Evolutionary conservation across 1,140 invertebrate genomes (phyloP), one percentile per base, ranked within the genome.

Genomic region (Atta texana): DNA sequence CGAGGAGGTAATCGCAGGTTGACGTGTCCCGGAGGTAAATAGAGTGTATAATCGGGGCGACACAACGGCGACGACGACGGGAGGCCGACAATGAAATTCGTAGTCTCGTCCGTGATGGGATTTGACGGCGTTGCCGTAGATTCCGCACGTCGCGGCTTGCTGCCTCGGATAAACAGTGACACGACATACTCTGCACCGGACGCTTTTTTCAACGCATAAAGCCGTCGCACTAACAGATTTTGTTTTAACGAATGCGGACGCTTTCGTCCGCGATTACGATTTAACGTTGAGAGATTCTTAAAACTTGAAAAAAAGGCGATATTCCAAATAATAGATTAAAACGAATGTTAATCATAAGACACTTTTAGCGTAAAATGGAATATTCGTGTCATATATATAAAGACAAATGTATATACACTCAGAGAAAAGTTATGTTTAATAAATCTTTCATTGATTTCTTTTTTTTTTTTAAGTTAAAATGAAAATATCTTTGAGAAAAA

Each of bases 71-170:
- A 44, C 28, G 71, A 18, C 18, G 53, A 14, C 8, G 74, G 61
- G 24, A 64, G 44, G 51, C 72, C 59, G 69, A 51, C 68, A 63
- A 77, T 82, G 81, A 91, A 88, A 91, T 91, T 90, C 81, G 86
- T 88, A 51, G 75, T 21, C 87, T 55, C 66, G 55, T 75, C 64
- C 75, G 85, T 90, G 81, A 91, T 91, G 85, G 84, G 80, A 90
- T 89, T 88, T 90, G 81, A 91, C 81, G 59, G 74, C 24, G 81
- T 88, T 88, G 82, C 75, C 66, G 68, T 84, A 80, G 55, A 90
- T 89, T 90, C 84, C 84, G 85, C 75, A 66, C 85, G 66, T 63
- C 55, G 77, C 53, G 39, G 16, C 39, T 28, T 59, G 72, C 51
- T 34, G 51, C 28, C 80, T 61, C 18, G 57, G 69, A 82, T 84